These are phyloP conservation scores for Calcarius lapponicus DNA, from an alignment of 2,797 vertebrate species.

Conservation along the genomic window DNA sequence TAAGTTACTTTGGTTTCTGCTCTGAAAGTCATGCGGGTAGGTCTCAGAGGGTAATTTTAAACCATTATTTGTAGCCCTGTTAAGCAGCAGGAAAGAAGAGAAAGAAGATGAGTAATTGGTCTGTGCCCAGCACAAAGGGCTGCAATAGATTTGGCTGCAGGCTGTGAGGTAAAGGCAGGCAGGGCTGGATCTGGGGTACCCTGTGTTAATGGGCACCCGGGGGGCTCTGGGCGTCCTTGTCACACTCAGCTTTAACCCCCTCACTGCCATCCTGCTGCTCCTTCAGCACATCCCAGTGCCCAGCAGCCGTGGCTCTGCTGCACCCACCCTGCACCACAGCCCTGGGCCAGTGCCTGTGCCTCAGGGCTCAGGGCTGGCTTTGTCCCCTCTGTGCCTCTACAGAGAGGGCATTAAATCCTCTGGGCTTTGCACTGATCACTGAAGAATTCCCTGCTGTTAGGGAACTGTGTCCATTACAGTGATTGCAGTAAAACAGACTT, in stretches of 20 bases:
- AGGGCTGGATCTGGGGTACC: neutral
- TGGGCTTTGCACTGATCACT: neutral
- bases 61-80: conserved; percentile 15
- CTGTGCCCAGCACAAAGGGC: conserved; percentile 20
- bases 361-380: neutral
- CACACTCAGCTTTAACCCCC: neutral
- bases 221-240: neutral
- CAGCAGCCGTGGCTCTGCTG: neutral
- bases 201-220: neutral
- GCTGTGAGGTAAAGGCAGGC: conserved; percentile 17
- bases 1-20: neutral
- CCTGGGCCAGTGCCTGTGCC: neutral
- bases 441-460: neutral
- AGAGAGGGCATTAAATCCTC: neutral
- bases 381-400: neutral
- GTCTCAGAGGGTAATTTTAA: conserved; percentile 26
- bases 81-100: conserved; percentile 8
- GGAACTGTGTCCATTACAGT: neutral
- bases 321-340: neutral
- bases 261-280: neutral
- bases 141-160: conserved; percentile 23
- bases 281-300: neutral
- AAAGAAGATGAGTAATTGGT: conserved; percentile 1
- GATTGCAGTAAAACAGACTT: neutral
- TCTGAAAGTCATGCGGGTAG: neutral